A percentile compares a stretch with the other conserved stretches of the same genome.
Conservation (phyloP, 1,140 invertebrate genomes). For the Episyrphus balteatus region DNA sequence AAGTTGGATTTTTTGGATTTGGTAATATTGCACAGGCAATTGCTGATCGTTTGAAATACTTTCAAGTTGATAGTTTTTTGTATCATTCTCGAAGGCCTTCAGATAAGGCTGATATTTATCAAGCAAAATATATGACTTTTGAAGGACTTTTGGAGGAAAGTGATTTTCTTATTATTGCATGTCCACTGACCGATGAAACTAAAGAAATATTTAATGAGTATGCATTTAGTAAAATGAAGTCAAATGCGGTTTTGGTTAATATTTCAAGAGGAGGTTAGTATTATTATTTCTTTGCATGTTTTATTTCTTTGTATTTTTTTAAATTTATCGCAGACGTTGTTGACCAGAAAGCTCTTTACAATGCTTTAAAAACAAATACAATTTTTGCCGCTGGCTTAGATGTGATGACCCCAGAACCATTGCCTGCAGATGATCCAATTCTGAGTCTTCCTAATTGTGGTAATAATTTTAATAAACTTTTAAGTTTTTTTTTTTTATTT, state of each 20-base stretch:
- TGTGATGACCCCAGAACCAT: conserved; percentile 84
- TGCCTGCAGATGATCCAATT: conserved; percentile 68
- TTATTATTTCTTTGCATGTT: conserved; percentile 41
- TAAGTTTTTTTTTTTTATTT: background rate
- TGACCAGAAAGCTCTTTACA: conserved; percentile 66
- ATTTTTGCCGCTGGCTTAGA: conserved; percentile 90
- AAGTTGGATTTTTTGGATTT: conserved; percentile 79
- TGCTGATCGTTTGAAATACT: conserved; percentile 58
- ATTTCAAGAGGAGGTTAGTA: conserved; percentile 61
- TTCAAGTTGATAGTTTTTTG: conserved; percentile 58
- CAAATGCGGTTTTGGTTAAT: conserved; percentile 71
- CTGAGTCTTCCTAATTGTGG: conserved; percentile 69
- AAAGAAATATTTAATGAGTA: conserved; percentile 60
- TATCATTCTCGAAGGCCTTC: conserved; percentile 56
- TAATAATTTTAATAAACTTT: too few relatives aligned
- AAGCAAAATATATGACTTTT: conserved; percentile 57
- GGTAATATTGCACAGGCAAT: conserved; percentile 71
- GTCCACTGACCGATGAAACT: conserved; percentile 62
- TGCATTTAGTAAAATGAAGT: conserved; percentile 76
- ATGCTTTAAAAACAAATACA: conserved; percentile 58
- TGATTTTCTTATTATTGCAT: conserved; percentile 69
- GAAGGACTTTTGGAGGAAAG: conserved; percentile 57
- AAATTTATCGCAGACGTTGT: conserved; percentile 67
- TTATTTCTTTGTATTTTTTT: conserved; percentile 36
- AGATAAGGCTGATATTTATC: conserved; percentile 52